A percentile compares a stretch with the other conserved stretches of the same genome.
phyloP scores from a whole-genome alignment of 2,888 invertebrate genomes.

The Campaea margaritaria region DNA sequence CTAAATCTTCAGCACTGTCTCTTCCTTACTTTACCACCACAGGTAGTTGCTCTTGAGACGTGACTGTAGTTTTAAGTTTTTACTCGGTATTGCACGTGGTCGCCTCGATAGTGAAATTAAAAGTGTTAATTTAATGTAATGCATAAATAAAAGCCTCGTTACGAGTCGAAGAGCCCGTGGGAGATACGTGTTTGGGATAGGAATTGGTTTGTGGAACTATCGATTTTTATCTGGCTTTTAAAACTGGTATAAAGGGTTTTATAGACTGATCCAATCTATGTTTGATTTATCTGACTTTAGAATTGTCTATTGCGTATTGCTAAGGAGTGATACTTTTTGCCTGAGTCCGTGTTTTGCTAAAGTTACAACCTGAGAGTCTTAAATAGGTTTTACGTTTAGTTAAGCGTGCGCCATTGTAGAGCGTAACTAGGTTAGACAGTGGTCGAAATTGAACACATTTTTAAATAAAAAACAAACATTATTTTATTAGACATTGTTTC shows the following conservation, averaged over 20 bases:
- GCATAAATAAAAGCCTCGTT: slow-evolving; percentile 42
- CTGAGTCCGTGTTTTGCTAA: too few relatives aligned
- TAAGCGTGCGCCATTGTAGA: too few relatives aligned
- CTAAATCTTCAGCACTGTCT: slow-evolving; percentile 9
- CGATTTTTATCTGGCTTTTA: slow-evolving; percentile 4
- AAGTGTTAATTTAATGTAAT: slow-evolving; percentile 58
- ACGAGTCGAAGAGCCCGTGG: slow-evolving; percentile 15
- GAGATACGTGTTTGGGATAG: slow-evolving; percentile 23
- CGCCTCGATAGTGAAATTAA: slow-evolving; percentile 58
- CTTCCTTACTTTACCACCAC: neutral
- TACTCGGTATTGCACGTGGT: slow-evolving; percentile 54
- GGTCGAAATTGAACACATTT: too few relatives aligned
- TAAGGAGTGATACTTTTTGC: too few relatives aligned
- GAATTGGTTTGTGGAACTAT: slow-evolving; percentile 7
- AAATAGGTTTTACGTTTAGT: too few relatives aligned
- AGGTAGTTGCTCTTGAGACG: slow-evolving; percentile 35
- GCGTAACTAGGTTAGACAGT: too few relatives aligned
- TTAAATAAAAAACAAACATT: too few relatives aligned
- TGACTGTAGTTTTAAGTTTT: slow-evolving; percentile 48
- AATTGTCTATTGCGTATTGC: too few relatives aligned
- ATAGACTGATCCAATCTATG: too few relatives aligned
- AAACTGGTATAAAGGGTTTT: neutral
- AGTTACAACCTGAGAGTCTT: too few relatives aligned
- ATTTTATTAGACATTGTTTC: too few relatives aligned
- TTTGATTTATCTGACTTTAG: too few relatives aligned